A percentile compares a stretch with the other conserved stretches of the same genome.
These are phyloP conservation scores for Saccostrea echinata DNA, from an alignment of 1,140 invertebrate species.

Conservation along the genomic window DNA sequence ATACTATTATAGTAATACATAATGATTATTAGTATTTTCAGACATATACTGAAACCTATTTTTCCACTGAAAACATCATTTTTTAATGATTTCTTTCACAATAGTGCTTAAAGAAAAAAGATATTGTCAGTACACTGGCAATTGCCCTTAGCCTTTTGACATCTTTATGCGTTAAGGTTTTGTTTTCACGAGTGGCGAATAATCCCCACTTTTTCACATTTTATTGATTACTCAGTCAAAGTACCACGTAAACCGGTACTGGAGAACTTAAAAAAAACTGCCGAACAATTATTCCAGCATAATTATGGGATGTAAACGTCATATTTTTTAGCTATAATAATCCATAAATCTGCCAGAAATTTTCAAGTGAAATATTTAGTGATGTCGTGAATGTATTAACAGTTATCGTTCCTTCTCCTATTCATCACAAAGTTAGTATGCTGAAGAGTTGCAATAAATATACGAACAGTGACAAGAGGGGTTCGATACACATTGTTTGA, in stretches of 20 bases:
- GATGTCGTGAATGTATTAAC: slow-evolving; percentile 28
- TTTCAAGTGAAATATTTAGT: slow-evolving; percentile 17
- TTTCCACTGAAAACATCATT: too few relatives aligned
- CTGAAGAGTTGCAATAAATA: neutral
- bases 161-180: neutral
- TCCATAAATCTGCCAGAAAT: slow-evolving; percentile 30
- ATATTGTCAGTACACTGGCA: neutral
- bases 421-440: neutral
- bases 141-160: neutral
- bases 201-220: neutral
- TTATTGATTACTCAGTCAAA: slow-evolving; percentile 2
- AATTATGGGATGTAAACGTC: neutral
- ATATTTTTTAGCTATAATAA: neutral
- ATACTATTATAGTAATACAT: too few relatives aligned
- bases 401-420: neutral
- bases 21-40: too few relatives aligned
- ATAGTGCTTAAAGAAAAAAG: neutral
- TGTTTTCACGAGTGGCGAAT: slow-evolving; percentile 8
- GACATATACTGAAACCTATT: too few relatives aligned
- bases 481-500: too few relatives aligned
- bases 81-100: neutral
- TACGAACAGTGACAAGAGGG: neutral
- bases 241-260: neutral
- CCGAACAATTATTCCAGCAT: neutral
- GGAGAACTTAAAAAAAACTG: neutral